phyloP scores from a whole-genome alignment of 2,888 invertebrate genomes.

The Tetanocera ferruginea region DNA sequence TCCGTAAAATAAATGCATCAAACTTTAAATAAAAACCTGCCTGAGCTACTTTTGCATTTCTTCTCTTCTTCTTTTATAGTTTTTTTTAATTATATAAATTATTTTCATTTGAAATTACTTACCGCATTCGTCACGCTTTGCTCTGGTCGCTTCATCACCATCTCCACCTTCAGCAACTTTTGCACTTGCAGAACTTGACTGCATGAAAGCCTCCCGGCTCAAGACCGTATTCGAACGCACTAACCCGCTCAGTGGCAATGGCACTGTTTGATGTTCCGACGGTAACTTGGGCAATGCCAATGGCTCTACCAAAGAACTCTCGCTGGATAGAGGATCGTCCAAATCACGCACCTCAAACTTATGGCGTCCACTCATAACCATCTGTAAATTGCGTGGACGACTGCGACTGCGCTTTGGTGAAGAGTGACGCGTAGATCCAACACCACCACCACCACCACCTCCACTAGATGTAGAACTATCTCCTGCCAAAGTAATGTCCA shows the following conservation, averaged over 20 bases:
- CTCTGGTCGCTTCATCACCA: neutral
- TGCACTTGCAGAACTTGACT: neutral
- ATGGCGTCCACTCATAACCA: constrained; percentile 80
- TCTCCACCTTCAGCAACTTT: neutral
- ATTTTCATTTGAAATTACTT: no score
- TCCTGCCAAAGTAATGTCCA: constrained; percentile 61
- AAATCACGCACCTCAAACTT: constrained; percentile 81
- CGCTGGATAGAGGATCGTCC: constrained; percentile 71
- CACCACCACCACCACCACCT: constrained; percentile 44
- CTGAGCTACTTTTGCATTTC: no score
- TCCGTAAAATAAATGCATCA: no score
- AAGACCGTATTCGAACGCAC: constrained; percentile 68
- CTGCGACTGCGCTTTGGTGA: constrained; percentile 67
- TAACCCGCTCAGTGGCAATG: constrained; percentile 65
- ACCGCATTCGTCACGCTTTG: constrained; percentile 13
- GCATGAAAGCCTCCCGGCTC: constrained; percentile 59
- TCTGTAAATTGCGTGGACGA: constrained; percentile 79
- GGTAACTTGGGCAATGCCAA: constrained; percentile 68
- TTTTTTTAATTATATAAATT: no score
- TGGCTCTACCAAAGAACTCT: constrained; percentile 65
- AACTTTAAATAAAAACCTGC: no score
- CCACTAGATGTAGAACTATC: constrained; percentile 53
- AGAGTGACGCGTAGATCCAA: constrained; percentile 48
- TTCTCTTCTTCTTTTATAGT: no score
- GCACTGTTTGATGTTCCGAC: constrained; percentile 63